Evolutionary conservation across 2,113 vertebrate genomes (phyloP).

Genomic region (Tachycineta bicolor): DNA sequence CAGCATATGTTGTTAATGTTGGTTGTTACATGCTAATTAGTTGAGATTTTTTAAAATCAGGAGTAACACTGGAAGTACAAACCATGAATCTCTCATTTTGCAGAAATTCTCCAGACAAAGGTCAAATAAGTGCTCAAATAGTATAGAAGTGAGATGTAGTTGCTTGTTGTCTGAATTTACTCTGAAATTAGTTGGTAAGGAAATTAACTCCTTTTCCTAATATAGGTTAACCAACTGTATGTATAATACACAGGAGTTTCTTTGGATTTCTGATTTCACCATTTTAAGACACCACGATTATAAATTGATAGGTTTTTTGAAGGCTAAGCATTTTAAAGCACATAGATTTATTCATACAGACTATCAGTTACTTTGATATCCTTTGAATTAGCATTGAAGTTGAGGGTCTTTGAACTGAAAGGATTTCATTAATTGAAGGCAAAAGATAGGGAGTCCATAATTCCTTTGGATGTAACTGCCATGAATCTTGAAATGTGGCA

Average conservation of each 20-base stretch:
- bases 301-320: constrained; percentile 16
- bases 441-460: constrained; percentile 35
- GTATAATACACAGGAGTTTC: not conserved
- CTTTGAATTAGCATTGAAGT: constrained; percentile 46
- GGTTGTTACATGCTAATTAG: constrained; percentile 54
- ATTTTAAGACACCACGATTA: constrained; percentile 3
- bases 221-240: not conserved
- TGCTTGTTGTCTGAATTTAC: not conserved
- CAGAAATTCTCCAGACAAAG: not conserved
- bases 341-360: constrained; percentile 27
- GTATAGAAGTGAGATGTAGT: not conserved
- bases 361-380: constrained; percentile 54
- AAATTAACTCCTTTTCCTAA: constrained; percentile 4
- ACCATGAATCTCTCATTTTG: not conserved
- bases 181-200: not conserved
- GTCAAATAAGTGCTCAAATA: not conserved
- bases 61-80: not conserved
- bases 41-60: not conserved
- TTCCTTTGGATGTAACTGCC: constrained; percentile 54
- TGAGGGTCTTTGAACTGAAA: constrained; percentile 36
- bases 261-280: constrained; percentile 21
- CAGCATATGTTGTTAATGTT: not conserved
- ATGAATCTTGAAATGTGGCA: constrained; percentile 53
- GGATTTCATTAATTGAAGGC: constrained; percentile 53
- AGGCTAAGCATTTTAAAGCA: constrained; percentile 52